Evolutionary conservation across 2,797 vertebrate genomes (phyloP).

Genomic region (Lagocephalus sceleratus): DNA sequence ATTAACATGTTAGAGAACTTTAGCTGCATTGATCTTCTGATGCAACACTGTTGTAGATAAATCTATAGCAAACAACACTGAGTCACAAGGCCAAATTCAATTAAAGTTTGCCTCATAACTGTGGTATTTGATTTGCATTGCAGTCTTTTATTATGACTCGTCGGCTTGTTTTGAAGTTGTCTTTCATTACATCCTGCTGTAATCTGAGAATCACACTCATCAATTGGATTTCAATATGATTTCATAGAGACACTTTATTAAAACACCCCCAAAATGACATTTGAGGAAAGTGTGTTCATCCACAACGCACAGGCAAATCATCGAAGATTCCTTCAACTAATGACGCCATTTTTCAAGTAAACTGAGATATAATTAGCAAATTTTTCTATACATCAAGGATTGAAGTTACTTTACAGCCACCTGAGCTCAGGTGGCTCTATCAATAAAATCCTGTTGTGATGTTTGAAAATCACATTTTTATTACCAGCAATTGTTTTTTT

Average conservation of each 20-base stretch:
- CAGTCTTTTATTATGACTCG: not conserved
- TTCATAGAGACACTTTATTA: slow-evolving; percentile 19
- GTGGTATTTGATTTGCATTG: slow-evolving; percentile 29
- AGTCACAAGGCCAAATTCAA: slow-evolving; percentile 35
- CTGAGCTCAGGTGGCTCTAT: too few species aligned
- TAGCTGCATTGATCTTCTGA: slow-evolving; percentile 36
- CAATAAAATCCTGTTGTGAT: too few species aligned
- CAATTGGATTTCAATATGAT: slow-evolving; percentile 18
- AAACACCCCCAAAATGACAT: slow-evolving; percentile 4
- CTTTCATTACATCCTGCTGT: slow-evolving; percentile 24
- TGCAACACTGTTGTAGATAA: slow-evolving; percentile 25
- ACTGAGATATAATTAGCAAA: slow-evolving; percentile 44
- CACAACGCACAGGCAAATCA: not conserved
- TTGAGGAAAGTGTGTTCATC: slow-evolving; percentile 6
- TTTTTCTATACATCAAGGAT: not conserved
- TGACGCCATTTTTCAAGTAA: slow-evolving; percentile 32
- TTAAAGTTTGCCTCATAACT: slow-evolving; percentile 41
- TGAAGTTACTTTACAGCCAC: too few species aligned
- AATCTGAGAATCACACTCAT: slow-evolving; percentile 21
- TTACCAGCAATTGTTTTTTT: too few species aligned
- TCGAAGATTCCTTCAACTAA: slow-evolving; percentile 21
- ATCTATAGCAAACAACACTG: slow-evolving; percentile 34
- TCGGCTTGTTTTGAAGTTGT: slow-evolving; percentile 5
- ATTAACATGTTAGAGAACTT: too few species aligned
- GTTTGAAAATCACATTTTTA: too few species aligned